Conservation (phyloP, 2,113 vertebrate genomes). For the Odontesthes bonariensis region DNA sequence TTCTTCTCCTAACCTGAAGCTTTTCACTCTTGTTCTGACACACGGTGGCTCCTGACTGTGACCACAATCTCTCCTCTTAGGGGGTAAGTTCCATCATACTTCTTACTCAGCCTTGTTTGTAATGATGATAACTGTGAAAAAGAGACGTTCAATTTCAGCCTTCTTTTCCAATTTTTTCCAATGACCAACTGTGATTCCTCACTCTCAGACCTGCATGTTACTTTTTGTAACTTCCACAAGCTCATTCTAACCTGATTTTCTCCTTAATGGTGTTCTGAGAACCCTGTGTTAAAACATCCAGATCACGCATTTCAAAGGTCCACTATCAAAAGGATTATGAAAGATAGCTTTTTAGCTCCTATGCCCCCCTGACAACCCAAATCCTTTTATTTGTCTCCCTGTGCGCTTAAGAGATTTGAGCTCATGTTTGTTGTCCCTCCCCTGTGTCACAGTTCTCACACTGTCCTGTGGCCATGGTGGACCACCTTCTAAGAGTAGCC, state of each 20-base stretch:
- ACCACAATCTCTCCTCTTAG: conserved; percentile 53
- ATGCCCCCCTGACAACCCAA: conserved; percentile 79
- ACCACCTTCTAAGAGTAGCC: conserved; percentile 86
- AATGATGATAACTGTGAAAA: neutral
- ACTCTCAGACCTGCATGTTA: neutral
- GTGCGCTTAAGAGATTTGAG: conserved; percentile 86
- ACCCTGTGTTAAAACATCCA: conserved; percentile 73
- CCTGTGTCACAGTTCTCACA: conserved; percentile 84
- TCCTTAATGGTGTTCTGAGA: conserved; percentile 62
- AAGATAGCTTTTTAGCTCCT: conserved; percentile 87
- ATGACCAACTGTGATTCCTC: neutral
- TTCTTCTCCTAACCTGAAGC: conserved; percentile 7
- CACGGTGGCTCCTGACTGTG: conserved; percentile 23
- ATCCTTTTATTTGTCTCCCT: conserved; percentile 84
- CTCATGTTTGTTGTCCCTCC: conserved; percentile 86
- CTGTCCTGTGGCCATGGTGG: conserved; percentile 74
- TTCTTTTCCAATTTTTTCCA: neutral
- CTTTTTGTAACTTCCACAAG: conserved; percentile 54
- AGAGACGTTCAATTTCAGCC: neutral
- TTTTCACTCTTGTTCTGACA: conserved; percentile 18
- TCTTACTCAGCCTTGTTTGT: neutral
- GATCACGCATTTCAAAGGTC: conserved; percentile 85
- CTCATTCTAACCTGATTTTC: conserved; percentile 38
- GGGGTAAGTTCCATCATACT: conserved; percentile 72
- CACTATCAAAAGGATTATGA: conserved; percentile 87